A percentile compares a stretch with the other conserved stretches of the same genome.
phyloP scores from a whole-genome alignment of 2,113 vertebrate genomes.

The Pseudopodoces humilis region DNA sequence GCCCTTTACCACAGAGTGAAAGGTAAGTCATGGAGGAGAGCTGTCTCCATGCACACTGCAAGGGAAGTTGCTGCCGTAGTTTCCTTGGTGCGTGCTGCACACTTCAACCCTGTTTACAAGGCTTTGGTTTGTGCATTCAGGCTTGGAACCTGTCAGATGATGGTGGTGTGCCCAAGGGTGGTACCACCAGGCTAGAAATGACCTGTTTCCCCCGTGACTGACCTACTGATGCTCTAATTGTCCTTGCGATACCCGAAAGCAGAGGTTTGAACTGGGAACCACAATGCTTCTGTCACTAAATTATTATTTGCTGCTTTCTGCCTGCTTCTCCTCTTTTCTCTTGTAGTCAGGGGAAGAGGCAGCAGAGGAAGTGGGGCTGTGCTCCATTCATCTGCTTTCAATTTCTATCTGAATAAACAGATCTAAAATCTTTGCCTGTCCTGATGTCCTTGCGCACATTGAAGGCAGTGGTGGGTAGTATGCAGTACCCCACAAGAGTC shows the following conservation, averaged over 20 bases:
- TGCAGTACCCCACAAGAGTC: no score
- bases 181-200: not conserved
- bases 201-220: not conserved
- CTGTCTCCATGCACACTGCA: not conserved
- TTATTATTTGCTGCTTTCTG: slow-evolving; percentile 62
- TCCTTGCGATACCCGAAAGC: slow-evolving; percentile 22
- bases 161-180: not conserved
- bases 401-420: slow-evolving; percentile 68
- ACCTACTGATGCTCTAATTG: slow-evolving; percentile 35
- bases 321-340: slow-evolving; percentile 10
- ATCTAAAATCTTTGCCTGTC: slow-evolving; percentile 24
- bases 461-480: not conserved
- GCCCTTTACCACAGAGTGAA: not conserved
- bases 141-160: not conserved
- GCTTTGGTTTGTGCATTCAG: not conserved
- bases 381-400: slow-evolving; percentile 61
- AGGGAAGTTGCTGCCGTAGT: not conserved
- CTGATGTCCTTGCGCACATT: not conserved
- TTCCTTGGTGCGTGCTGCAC: not conserved
- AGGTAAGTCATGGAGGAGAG: not conserved
- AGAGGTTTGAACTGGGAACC: slow-evolving; percentile 56
- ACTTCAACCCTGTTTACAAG: not conserved
- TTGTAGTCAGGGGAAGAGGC: slow-evolving; percentile 18
- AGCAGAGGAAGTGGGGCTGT: slow-evolving; percentile 59
- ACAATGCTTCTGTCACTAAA: slow-evolving; percentile 62